Evolutionary conservation across 1,140 invertebrate genomes (phyloP).

Genomic region (Orchestia grillus): DNA sequence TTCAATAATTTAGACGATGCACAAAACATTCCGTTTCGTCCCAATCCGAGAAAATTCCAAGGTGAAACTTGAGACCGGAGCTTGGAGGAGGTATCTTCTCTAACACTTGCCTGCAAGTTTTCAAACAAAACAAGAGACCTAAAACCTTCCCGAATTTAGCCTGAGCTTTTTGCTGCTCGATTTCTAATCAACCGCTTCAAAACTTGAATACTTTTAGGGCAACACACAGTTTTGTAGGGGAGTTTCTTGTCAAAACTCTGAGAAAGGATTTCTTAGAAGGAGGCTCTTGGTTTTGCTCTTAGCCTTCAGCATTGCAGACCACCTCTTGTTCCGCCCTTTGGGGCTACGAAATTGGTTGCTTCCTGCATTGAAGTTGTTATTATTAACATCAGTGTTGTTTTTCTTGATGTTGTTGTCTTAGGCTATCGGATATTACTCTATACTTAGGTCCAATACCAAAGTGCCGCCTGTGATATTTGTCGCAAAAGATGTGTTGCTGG

Average conservation of each 20-base stretch:
- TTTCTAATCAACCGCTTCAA: constrained; percentile 54
- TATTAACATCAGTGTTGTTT: not conserved
- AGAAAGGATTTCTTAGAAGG: not conserved
- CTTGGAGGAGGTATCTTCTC: not conserved
- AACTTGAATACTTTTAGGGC: constrained; percentile 42
- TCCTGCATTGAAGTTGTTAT: not conserved
- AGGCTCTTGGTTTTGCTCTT: not conserved
- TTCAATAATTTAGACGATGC: not conserved
- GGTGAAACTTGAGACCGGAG: not conserved
- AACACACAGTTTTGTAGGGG: not conserved
- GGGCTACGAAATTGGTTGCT: not conserved
- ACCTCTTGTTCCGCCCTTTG: not conserved
- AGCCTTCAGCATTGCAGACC: not conserved
- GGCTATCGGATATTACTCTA: too few relatives aligned
- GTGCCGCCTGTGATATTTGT: too few relatives aligned
- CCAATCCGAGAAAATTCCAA: not conserved
- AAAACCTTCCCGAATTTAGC: constrained; percentile 48
- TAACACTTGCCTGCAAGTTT: not conserved
- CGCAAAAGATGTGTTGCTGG: too few relatives aligned
- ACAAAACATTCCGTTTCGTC: not conserved
- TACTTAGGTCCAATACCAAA: too few relatives aligned
- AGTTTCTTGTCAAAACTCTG: constrained; percentile 31
- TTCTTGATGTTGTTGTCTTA: too few relatives aligned
- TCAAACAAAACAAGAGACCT: constrained; percentile 13
- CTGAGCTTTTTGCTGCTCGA: constrained; percentile 42